phyloP scores from a whole-genome alignment of 2,797 vertebrate genomes.

The Dryobates pubescens region DNA sequence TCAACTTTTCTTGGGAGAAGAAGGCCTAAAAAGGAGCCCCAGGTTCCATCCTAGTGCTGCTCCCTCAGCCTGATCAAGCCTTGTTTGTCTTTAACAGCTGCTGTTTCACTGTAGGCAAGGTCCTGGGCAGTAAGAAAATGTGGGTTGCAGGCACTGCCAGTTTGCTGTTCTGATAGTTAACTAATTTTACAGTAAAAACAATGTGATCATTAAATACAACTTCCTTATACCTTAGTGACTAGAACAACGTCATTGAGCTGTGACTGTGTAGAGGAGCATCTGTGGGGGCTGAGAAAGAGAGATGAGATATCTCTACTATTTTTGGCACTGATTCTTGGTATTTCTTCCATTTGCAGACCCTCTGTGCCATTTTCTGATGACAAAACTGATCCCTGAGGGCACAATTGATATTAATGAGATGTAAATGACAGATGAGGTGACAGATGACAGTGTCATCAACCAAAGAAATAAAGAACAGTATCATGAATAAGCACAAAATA shows the following conservation, averaged over 20 bases:
- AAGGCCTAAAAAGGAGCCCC: neutral
- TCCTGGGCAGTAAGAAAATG: neutral
- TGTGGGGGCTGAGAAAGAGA: slow-evolving; percentile 6
- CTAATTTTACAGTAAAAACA: neutral
- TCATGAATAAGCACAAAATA: slow-evolving; percentile 49
- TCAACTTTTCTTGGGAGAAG: neutral
- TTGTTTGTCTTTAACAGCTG: neutral
- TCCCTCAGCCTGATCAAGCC: neutral
- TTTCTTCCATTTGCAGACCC: slow-evolving; percentile 35
- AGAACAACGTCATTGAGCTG: neutral
- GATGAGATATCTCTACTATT: neutral
- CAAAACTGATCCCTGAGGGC: slow-evolving; percentile 46
- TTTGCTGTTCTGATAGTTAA: neutral
- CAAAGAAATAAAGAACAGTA: slow-evolving; percentile 23
- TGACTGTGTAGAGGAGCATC: neutral
- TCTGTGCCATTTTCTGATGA: slow-evolving; percentile 49
- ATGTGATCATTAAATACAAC: slow-evolving; percentile 15
- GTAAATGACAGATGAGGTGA: slow-evolving; percentile 66
- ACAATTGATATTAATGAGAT: slow-evolving; percentile 60
- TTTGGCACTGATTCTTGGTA: slow-evolving; percentile 27
- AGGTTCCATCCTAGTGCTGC: neutral
- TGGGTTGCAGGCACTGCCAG: neutral
- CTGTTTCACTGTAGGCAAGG: neutral
- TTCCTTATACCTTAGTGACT: neutral
- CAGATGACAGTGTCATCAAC: slow-evolving; percentile 56